Evolutionary conservation across 1,140 invertebrate species (phyloP).

Genomic region (Calliopsis andreniformis): DNA sequence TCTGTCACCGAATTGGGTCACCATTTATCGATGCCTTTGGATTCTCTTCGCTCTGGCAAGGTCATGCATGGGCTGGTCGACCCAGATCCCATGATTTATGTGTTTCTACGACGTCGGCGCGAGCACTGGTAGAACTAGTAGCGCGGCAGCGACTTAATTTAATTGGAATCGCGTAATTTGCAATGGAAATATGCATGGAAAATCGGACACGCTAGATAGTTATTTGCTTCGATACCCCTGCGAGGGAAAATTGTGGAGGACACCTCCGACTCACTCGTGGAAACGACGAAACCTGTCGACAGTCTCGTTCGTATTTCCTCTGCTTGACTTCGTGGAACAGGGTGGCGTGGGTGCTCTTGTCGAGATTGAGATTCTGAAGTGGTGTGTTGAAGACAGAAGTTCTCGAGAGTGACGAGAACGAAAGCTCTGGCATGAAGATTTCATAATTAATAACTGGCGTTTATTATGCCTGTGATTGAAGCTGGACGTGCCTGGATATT

Average conservation of each 20-base stretch:
- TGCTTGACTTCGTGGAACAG: too few relatives aligned
- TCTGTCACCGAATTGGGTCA: slow-evolving; percentile 33
- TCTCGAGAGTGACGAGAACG: too few relatives aligned
- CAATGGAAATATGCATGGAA: slow-evolving; percentile 8
- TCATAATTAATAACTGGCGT: too few relatives aligned
- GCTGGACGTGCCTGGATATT: too few relatives aligned
- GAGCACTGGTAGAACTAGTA: background rate
- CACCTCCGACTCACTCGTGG: background rate
- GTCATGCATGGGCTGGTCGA: slow-evolving; percentile 19
- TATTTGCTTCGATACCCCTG: background rate
- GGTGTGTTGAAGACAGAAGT: background rate
- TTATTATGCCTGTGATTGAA: too few relatives aligned
- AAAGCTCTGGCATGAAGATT: too few relatives aligned
- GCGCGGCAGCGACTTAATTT: slow-evolving; percentile 14
- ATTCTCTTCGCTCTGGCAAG: slow-evolving; percentile 7
- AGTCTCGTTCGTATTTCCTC: too few relatives aligned
- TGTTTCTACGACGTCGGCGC: background rate
- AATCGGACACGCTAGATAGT: background rate
- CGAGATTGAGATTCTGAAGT: background rate
- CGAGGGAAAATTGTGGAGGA: background rate
- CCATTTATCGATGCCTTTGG: slow-evolving; percentile 31
- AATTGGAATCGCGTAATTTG: slow-evolving; percentile 24
- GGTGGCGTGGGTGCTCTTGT: too few relatives aligned
- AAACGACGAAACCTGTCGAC: background rate
- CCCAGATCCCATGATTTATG: slow-evolving; percentile 51